Evolutionary conservation across 2,113 vertebrate genomes (phyloP).

Genomic region (Scomber japonicus): DNA sequence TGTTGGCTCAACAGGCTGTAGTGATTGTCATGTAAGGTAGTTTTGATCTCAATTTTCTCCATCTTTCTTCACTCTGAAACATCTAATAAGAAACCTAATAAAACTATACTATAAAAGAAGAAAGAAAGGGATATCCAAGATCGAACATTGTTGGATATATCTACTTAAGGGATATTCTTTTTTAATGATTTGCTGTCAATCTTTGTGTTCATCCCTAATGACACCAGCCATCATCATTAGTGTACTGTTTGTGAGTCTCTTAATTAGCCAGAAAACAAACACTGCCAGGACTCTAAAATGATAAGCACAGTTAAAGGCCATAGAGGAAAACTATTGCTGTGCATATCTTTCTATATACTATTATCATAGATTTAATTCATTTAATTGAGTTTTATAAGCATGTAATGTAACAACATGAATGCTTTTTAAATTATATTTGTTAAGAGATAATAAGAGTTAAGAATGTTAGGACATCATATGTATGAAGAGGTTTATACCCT

Average conservation of each 20-base stretch:
- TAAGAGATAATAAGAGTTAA: too few species aligned
- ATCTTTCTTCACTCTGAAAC: neutral
- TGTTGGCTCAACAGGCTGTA: neutral
- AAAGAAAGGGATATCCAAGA: too few species aligned
- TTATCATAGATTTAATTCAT: too few species aligned
- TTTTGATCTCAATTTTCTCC: conserved; percentile 15
- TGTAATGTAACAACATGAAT: too few species aligned
- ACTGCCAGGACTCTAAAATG: neutral
- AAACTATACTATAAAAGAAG: neutral
- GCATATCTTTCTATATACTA: too few species aligned
- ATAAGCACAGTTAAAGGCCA: neutral
- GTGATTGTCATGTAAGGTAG: conserved; percentile 2
- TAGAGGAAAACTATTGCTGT: neutral
- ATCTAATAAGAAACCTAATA: neutral
- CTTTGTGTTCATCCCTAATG: neutral
- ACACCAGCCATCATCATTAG: neutral
- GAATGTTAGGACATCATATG: too few species aligned
- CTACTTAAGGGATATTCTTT: too few species aligned
- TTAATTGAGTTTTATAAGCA: too few species aligned
- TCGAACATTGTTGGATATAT: too few species aligned
- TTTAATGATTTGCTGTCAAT: too few species aligned
- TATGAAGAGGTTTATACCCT: neutral
- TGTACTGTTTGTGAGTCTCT: neutral
- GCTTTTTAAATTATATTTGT: too few species aligned
- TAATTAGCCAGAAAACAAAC: neutral